Percentiles rank a stretch among this genome's conserved stretches.
Conservation (phyloP, 1,140 invertebrate species). For the Eupeodes corollae region DNA sequence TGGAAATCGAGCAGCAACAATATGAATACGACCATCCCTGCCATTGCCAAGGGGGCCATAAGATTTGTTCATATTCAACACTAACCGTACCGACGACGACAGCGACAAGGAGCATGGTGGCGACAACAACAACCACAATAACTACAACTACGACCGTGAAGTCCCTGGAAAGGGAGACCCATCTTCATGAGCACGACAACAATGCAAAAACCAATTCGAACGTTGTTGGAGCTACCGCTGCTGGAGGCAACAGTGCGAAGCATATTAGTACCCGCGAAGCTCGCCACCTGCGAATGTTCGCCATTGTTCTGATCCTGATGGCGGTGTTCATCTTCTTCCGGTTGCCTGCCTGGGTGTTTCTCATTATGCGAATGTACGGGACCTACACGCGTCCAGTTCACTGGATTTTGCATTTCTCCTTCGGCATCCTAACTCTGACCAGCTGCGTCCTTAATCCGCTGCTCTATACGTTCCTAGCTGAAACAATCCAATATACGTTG, state of each 20-base stretch:
- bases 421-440: slow-evolving; percentile 39
- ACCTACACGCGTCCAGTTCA: slow-evolving; percentile 19
- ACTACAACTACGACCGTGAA: too few relatives aligned
- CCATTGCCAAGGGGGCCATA: background rate
- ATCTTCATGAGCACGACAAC: too few relatives aligned
- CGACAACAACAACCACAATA: background rate
- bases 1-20: background rate
- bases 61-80: slow-evolving; percentile 3
- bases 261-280: slow-evolving; percentile 21
- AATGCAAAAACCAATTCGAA: too few relatives aligned
- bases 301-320: slow-evolving; percentile 43
- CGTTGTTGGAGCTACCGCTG: slow-evolving; percentile 7
- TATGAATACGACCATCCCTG: background rate
- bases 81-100: slow-evolving; percentile 9
- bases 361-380: slow-evolving; percentile 36
- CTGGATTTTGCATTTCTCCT: slow-evolving; percentile 39
- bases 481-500: slow-evolving; percentile 31
- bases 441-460: slow-evolving; percentile 45
- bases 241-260: slow-evolving; percentile 6
- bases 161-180: too few relatives aligned
- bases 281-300: slow-evolving; percentile 42
- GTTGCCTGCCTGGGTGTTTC: slow-evolving; percentile 43
- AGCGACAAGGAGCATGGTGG: slow-evolving; percentile 1
- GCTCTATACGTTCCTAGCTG: slow-evolving; percentile 44
- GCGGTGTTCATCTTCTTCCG: slow-evolving; percentile 40